These are phyloP conservation scores for Sinelater perroti DNA, from an alignment of 2,888 invertebrate genomes.

Conservation along the genomic window DNA sequence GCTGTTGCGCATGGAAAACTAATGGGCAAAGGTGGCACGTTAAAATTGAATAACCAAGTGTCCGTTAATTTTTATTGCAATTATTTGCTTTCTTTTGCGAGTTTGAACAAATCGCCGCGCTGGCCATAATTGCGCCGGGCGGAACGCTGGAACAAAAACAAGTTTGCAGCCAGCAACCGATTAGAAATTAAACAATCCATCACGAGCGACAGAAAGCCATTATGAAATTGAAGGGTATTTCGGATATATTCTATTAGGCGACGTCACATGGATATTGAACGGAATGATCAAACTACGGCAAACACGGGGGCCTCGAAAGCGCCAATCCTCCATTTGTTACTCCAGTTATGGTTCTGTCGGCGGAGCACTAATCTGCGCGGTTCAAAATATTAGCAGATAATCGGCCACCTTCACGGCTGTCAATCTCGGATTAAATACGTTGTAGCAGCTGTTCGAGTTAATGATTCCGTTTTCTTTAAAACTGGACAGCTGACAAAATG, in stretches of 20 bases:
- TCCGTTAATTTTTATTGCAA: no score
- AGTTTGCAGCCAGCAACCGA: background rate
- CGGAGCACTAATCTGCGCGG: constrained; percentile 33
- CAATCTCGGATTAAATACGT: constrained; percentile 44
- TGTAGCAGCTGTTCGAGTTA: constrained; percentile 41
- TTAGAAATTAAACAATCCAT: constrained; percentile 21
- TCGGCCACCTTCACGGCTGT: constrained; percentile 44
- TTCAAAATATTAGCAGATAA: constrained; percentile 44
- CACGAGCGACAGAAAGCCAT: constrained; percentile 19
- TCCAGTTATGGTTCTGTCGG: constrained; percentile 25
- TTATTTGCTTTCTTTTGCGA: no score
- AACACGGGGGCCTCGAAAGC: constrained; percentile 18
- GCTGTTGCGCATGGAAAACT: no score
- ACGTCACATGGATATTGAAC: constrained; percentile 24
- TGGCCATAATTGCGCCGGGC: no score
- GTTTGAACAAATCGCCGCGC: no score
- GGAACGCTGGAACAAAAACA: no score
- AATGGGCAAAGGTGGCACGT: no score
- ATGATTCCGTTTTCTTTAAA: constrained; percentile 44
- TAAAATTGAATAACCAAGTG: no score
- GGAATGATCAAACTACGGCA: constrained; percentile 15
- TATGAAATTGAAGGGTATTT: constrained; percentile 22
- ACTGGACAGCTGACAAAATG: constrained; percentile 38
- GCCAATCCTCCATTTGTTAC: constrained; percentile 31
- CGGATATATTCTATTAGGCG: constrained; percentile 9